Evolutionary conservation across 2,797 vertebrate species (phyloP).

Genomic region (Brachymystax lenok): DNA sequence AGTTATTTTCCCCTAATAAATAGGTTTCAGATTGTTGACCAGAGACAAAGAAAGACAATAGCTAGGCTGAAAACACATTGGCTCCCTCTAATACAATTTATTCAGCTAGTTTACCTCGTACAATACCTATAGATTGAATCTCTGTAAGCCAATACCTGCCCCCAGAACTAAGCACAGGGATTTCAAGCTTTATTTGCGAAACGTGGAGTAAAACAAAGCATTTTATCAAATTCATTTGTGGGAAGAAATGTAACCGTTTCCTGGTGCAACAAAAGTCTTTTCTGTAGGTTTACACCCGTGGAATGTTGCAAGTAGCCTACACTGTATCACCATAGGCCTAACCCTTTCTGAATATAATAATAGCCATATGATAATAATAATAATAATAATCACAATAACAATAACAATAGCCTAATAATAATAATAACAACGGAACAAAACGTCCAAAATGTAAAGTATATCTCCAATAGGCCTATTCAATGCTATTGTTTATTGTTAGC

Average conservation of each 20-base stretch:
- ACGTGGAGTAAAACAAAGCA: constrained; percentile 48
- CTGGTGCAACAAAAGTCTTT: constrained; percentile 19
- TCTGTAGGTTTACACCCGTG: background rate
- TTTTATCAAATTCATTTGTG: constrained; percentile 40
- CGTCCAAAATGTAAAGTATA: background rate
- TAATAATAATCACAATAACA: constrained; percentile 8
- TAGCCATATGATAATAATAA: constrained; percentile 1
- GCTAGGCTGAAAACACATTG: constrained; percentile 83
- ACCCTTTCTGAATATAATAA: background rate
- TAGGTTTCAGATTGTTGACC: constrained; percentile 86
- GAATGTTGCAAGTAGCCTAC: background rate
- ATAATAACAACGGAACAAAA: background rate
- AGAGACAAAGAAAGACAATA: constrained; percentile 83
- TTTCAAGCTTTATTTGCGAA: constrained; percentile 63
- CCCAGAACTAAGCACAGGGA: constrained; percentile 74
- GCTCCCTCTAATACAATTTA: constrained; percentile 88
- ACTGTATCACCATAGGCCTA: constrained; percentile 7
- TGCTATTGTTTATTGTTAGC: too few relatives aligned
- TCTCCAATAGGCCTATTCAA: too few relatives aligned
- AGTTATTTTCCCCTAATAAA: constrained; percentile 86
- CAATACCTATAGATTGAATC: constrained; percentile 89
- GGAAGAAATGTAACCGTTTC: constrained; percentile 26
- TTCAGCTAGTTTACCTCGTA: constrained; percentile 87
- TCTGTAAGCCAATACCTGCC: constrained; percentile 77
- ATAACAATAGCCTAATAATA: background rate